These are phyloP conservation scores for Tragelaphus imberbis DNA, from an alignment of 2,113 vertebrate species.

Conservation along the genomic window DNA sequence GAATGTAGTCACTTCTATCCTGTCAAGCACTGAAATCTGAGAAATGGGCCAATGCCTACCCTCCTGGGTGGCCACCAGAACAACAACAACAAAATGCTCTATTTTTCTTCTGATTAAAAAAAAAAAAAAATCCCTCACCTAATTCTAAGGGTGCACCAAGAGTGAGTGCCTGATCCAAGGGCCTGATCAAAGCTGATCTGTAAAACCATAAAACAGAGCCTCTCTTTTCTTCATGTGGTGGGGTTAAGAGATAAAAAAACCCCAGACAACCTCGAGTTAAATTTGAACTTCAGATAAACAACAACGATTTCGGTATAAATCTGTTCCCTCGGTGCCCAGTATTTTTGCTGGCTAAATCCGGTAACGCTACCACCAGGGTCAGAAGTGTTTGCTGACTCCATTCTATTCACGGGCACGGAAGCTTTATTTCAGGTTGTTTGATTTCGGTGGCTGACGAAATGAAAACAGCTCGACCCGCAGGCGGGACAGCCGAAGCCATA, in stretches of 20 bases:
- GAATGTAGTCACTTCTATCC: neutral
- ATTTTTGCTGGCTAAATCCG: neutral
- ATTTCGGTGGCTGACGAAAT: conserved; percentile 49
- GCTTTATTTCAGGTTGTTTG: conserved; percentile 1
- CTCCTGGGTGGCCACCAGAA: neutral
- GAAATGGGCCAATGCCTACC: neutral
- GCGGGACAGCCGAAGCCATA: conserved; percentile 39
- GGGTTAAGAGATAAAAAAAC: neutral
- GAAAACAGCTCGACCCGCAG: conserved; percentile 72
- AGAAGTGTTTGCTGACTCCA: neutral
- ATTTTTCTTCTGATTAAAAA: neutral
- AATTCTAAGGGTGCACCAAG: neutral
- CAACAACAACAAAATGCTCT: neutral
- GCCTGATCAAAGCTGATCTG: conserved; percentile 23
- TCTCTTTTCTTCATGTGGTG: neutral
- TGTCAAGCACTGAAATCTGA: neutral
- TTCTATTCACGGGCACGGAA: neutral
- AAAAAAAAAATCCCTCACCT: neutral
- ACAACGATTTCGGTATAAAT: neutral
- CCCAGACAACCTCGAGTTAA: neutral
- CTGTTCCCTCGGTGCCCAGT: neutral
- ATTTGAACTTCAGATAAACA: conserved; percentile 8
- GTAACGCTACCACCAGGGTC: neutral
- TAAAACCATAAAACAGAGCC: neutral
- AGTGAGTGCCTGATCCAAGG: neutral